Conservation (phyloP, 2,797 vertebrate species). For the Margarornis squamiger region DNA sequence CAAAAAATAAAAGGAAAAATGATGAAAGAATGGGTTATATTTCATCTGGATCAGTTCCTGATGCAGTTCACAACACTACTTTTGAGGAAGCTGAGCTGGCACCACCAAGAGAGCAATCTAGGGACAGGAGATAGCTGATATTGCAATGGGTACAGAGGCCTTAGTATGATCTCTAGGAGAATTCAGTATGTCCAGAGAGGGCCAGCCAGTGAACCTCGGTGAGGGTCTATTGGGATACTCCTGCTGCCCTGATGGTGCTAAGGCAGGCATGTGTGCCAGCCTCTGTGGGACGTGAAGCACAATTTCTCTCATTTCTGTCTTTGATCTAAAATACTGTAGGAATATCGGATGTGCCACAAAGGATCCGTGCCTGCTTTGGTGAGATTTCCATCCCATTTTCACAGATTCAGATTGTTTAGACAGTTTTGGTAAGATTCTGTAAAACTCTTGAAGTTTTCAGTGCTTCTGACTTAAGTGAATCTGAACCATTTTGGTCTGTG, state of each 20-base stretch:
- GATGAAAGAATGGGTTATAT: background rate
- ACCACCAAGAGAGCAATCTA: background rate
- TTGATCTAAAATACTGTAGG: background rate
- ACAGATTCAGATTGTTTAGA: background rate
- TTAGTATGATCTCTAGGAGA: background rate
- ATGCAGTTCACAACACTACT: background rate
- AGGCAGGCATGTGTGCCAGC: fast-evolving
- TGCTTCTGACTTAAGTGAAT: background rate
- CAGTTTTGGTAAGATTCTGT: background rate
- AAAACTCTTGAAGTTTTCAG: background rate
- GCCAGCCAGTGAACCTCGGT: background rate
- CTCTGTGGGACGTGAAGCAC: background rate
- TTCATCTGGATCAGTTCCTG: background rate
- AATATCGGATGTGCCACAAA: background rate
- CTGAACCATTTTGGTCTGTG: background rate
- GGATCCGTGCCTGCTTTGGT: background rate
- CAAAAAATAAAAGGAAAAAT: background rate
- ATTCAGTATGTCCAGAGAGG: background rate
- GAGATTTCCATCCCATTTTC: background rate
- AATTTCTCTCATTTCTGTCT: background rate
- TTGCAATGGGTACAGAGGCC: background rate
- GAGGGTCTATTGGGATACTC: fast-evolving
- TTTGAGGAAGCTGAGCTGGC: background rate
- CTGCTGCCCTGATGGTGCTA: background rate
- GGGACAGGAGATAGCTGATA: no score